Base-by-base conservation (phyloP, 1,140 invertebrate genomes). In the Steinernema feltiae region DNA sequence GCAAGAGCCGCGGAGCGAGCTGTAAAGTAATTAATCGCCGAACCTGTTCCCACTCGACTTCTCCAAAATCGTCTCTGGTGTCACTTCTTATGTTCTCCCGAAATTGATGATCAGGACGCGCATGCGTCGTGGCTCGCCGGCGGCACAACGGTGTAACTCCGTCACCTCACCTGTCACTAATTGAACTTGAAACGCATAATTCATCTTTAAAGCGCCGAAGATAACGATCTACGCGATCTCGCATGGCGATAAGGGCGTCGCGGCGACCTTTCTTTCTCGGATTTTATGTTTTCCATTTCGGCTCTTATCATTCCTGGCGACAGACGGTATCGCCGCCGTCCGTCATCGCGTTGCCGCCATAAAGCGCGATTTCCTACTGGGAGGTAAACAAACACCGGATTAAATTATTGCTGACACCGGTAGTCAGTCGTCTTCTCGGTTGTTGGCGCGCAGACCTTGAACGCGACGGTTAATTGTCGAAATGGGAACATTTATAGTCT, bases 21-120 rank as follows among this genome's bases (percentile, higher is more conserved):
- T 63, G 53, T 63, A 63, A 63, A 63, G 53, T 63, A 63, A 63
- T 63, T 63, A 63, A 15, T n/a, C 15, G 53, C 24, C 12, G 53
- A 63, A 63, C 53, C 53, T n/a, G 53, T 63, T 63, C 24, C 53
- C 24, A 27, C 53, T 63, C 24, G 12, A 27, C 12, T 17, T 63
- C 53, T 46, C 53, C 53, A 27, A 63, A 63, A 63, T 63, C 53
- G 53, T 63, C 53, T 63, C 24, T n/a, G 53, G 15, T 63, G 53
- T 63, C 53, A 63, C 53, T 17, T n/a, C 53, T 63, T 63, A 21
- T 63, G 53, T 63, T 63, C 53, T 63, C 53, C 12, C 15, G 15
- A 63, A 27, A 63, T 63, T 63, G 53, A 63, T 63, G 53, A 27
- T 63, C 53, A 21, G 18, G 35, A 18, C 35, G n/a, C n/a, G n/a